Base-by-base conservation (phyloP, 2,113 vertebrate species). In the Thinocorus orbignyianus region DNA sequence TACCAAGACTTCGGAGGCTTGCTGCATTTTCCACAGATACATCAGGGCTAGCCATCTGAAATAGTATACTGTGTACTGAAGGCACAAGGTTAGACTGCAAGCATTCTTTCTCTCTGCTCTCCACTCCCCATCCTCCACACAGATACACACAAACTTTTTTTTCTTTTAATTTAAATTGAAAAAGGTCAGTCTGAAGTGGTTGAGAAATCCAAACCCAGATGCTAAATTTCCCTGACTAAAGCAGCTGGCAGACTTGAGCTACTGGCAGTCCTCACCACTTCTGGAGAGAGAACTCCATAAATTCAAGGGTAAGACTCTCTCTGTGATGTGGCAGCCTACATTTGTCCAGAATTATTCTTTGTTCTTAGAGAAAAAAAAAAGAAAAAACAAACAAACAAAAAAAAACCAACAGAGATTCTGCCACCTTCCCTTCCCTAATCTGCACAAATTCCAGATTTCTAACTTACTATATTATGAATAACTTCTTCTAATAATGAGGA, bases 191-290 rank as follows among this genome's bases (percentile, higher is more conserved):
- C 86, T 83, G 37, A 91, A 95, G 88, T 37, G 31, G 68, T 33
- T 91, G 60, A 24, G 70, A 81, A 95, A 81, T 69, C 37, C 64
- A 88, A 73, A 77, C 9, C 17, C 37, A 58, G 68, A 71, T 66
- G 61, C 30, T 96, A 87, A 85, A 95, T 91, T 81, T 87, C 46
- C 17, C 42, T 74, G 39, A 91, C 51, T 71, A 71, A 9, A 85
- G 42, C 61, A 90, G 70, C 78, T 89, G 58, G 51, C 69, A 64
- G 30, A 49, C 52, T 71, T 79, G 46, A 91, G 57, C 31, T 92
- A 79, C 46, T 74, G 74, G 54, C 69, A 89, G 41, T 52, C 35
- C 46, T 81, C 73, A 68, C 20, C 12, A 16, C 17, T 94, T 84
- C 58, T 68, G 26, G 55, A 84, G 46, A 87, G 64, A 24, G 16